Evolutionary conservation across 2,113 vertebrate genomes (phyloP).

Genomic region (Plecturocebus donacophilus): DNA sequence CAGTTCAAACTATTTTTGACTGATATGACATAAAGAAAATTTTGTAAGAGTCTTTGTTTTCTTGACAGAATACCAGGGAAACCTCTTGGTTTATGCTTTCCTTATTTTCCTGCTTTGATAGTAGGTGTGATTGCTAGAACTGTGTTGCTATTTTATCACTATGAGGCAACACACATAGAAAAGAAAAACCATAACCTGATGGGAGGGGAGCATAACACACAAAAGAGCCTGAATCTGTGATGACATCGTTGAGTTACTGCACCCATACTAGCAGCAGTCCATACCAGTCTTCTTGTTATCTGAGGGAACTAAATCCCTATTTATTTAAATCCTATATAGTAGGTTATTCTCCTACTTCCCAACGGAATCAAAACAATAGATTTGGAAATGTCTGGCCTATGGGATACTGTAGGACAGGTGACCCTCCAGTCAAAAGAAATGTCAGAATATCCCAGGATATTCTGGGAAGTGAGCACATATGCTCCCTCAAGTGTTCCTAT

Average conservation of each 20-base stretch:
- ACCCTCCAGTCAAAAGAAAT: neutral
- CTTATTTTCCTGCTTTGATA: neutral
- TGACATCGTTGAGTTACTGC: neutral
- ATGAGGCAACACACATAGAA: neutral
- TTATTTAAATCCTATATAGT: neutral
- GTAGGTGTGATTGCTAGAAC: neutral
- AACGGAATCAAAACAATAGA: neutral
- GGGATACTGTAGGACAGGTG: neutral
- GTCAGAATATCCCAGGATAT: neutral
- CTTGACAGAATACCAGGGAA: neutral
- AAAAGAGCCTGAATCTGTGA: neutral
- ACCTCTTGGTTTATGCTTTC: neutral
- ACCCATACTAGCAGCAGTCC: neutral
- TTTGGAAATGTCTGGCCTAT: neutral
- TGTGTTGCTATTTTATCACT: neutral
- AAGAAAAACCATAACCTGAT: neutral
- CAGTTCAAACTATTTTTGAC: neutral
- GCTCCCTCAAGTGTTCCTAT: neutral
- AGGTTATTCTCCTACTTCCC: neutral
- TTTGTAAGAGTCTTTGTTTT: neutral
- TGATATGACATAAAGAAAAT: neutral
- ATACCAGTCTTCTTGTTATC: neutral
- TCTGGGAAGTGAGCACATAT: neutral
- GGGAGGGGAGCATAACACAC: neutral
- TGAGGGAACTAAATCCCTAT: neutral